Evolutionary conservation across 2,888 invertebrate genomes (phyloP).

Genomic region (Hylaea fasciaria): DNA sequence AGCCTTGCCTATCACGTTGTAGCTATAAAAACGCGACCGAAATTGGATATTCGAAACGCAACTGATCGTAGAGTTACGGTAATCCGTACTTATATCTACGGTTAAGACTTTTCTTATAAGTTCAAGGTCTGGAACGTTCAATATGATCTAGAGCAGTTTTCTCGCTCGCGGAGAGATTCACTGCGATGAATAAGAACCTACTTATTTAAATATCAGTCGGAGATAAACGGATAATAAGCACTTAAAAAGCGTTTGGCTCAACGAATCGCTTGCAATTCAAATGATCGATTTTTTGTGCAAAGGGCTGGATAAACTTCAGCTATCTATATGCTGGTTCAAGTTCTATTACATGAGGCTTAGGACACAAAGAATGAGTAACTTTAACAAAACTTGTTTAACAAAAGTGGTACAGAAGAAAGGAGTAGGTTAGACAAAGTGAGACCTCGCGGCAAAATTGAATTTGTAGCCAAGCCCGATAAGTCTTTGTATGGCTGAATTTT

Average conservation of each 20-base stretch:
- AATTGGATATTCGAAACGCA: slow-evolving; percentile 29
- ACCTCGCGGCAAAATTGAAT: slow-evolving; percentile 49
- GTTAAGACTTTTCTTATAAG: slow-evolving; percentile 6
- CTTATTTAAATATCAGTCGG: not conserved
- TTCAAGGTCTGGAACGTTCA: not conserved
- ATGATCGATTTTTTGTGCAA: no score
- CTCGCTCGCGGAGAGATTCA: no score
- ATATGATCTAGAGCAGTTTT: not conserved
- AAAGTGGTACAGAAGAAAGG: slow-evolving; percentile 44
- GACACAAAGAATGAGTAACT: not conserved
- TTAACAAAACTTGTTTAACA: slow-evolving; percentile 16
- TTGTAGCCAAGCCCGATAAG: slow-evolving; percentile 49
- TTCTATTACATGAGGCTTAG: no score
- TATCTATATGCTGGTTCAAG: no score
- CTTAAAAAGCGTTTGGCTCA: no score
- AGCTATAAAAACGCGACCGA: slow-evolving; percentile 31
- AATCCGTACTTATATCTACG: slow-evolving; percentile 21
- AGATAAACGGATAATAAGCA: no score
- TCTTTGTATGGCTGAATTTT: slow-evolving; percentile 53
- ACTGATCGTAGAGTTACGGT: slow-evolving; percentile 23
- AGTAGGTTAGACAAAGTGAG: slow-evolving; percentile 37
- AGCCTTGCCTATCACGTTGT: slow-evolving; percentile 28
- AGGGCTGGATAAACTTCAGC: no score
- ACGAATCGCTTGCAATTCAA: no score
- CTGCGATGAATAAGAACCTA: not conserved